These are phyloP conservation scores for Pithys albifrons DNA, from an alignment of 2,113 vertebrate genomes.

Conservation along the genomic window DNA sequence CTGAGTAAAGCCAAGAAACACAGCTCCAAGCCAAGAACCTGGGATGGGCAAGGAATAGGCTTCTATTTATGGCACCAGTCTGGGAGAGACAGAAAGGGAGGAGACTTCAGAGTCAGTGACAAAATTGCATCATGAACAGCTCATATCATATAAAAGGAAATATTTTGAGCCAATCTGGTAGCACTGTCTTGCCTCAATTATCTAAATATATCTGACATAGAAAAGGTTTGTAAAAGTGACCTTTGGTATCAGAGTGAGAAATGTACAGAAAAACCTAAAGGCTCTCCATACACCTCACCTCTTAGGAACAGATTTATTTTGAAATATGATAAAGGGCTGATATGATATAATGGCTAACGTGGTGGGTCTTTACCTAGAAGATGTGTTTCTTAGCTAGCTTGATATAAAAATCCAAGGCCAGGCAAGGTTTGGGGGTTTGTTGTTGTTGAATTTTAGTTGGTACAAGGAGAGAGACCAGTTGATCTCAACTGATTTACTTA, in stretches of 20 bases:
- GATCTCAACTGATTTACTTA: not conserved
- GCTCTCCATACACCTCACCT: not conserved
- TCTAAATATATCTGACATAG: not conserved
- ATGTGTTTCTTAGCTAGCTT: not conserved
- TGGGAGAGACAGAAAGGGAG: conserved; percentile 34
- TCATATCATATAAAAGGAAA: not conserved
- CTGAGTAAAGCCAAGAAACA: conserved; percentile 36
- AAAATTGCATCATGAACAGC: conserved; percentile 2
- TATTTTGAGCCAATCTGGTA: not conserved
- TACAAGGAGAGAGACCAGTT: not conserved
- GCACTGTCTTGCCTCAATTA: not conserved
- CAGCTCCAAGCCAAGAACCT: conserved; percentile 4
- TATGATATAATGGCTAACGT: not conserved
- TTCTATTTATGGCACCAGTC: conserved; percentile 43
- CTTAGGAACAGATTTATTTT: not conserved
- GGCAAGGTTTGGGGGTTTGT: not conserved
- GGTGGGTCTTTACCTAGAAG: not conserved
- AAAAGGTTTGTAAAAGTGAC: not conserved
- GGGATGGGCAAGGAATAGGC: conserved; percentile 16
- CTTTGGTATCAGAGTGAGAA: not conserved
- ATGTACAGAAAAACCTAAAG: not conserved
- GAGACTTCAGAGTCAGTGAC: not conserved
- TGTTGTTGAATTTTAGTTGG: not conserved
- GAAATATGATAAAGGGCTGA: not conserved
- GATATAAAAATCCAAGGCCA: not conserved